Percentiles rank a stretch among this genome's conserved stretches.
phyloP scores from a whole-genome alignment of 2,888 invertebrate genomes.

The Dioctria linearis region DNA sequence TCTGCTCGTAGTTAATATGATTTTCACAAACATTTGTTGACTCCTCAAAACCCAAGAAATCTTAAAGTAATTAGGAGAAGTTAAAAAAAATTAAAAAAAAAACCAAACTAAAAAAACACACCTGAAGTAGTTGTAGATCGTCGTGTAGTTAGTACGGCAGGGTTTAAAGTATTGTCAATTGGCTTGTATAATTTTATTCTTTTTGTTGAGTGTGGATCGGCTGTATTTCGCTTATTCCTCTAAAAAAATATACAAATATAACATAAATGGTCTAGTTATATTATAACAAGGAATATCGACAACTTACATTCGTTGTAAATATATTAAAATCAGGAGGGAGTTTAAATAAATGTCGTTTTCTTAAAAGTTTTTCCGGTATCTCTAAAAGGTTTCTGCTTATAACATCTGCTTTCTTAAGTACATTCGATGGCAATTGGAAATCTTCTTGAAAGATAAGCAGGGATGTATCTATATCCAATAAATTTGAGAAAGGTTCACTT shows the following conservation, averaged over 20 bases:
- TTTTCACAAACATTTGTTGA: not conserved
- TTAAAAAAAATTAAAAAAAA: too few species aligned
- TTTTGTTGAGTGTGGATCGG: not conserved
- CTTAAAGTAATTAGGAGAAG: conserved; percentile 50
- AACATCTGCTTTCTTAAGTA: conserved; percentile 18
- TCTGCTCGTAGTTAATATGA: not conserved
- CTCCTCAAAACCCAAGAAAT: conserved; percentile 62
- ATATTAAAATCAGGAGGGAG: conserved; percentile 63
- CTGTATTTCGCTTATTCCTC: conserved; percentile 10
- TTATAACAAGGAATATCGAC: not conserved
- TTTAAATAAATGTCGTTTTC: conserved; percentile 61
- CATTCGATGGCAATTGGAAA: conserved; percentile 3
- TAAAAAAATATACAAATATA: not conserved
- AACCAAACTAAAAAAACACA: too few species aligned
- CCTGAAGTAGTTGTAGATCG: too few species aligned
- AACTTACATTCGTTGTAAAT: conserved; percentile 64
- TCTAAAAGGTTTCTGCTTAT: conserved; percentile 62
- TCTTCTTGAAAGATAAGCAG: conserved; percentile 3
- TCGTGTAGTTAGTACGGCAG: too few species aligned
- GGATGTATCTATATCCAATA: not conserved
- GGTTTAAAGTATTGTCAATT: conserved; percentile 12
- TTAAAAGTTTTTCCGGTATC: conserved; percentile 61
- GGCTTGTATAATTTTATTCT: conserved; percentile 46
- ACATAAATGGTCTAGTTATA: not conserved
- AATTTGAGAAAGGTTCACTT: not conserved